Evolutionary conservation across 2,797 vertebrate genomes (phyloP).

Genomic region (Spea hammondii): DNA sequence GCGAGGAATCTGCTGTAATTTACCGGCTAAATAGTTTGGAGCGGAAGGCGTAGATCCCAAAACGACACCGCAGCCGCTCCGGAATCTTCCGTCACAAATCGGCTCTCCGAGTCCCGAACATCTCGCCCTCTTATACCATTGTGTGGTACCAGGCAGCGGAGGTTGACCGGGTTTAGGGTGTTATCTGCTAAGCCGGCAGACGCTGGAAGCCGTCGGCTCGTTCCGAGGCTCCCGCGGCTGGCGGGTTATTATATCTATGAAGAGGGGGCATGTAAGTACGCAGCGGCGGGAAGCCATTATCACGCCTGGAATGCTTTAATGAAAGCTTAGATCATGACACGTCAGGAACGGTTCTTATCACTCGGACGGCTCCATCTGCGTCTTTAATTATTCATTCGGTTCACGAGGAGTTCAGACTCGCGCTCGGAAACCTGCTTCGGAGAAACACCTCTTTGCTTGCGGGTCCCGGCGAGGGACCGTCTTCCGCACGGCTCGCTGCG

Average conservation of each 20-base stretch:
- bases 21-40: too few species aligned
- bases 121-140: too few species aligned
- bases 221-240: slow-evolving; percentile 74
- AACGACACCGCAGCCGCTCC: too few species aligned
- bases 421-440: slow-evolving; percentile 85
- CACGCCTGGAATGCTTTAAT: slow-evolving; percentile 94
- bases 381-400: slow-evolving; percentile 99
- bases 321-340: slow-evolving; percentile 96
- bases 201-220: too few species aligned
- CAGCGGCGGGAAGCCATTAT: slow-evolving; percentile 87
- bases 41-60: too few species aligned
- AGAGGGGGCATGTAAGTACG: slow-evolving; percentile 90
- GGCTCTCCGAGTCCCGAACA: too few species aligned
- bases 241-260: slow-evolving; percentile 91
- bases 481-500: slow-evolving; percentile 90
- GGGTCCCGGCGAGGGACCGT: slow-evolving; percentile 80
- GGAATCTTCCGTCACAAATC: too few species aligned
- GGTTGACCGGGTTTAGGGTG: too few species aligned
- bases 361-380: slow-evolving; percentile 98
- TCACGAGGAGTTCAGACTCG: slow-evolving; percentile 92
- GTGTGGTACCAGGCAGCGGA: too few species aligned
- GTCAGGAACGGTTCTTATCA: slow-evolving; percentile 93
- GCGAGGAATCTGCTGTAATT: too few species aligned
- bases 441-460: slow-evolving; percentile 68
- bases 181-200: too few species aligned